Base-by-base conservation (phyloP, 2,888 invertebrate genomes). In the Trissolcus brochymenae region DNA sequence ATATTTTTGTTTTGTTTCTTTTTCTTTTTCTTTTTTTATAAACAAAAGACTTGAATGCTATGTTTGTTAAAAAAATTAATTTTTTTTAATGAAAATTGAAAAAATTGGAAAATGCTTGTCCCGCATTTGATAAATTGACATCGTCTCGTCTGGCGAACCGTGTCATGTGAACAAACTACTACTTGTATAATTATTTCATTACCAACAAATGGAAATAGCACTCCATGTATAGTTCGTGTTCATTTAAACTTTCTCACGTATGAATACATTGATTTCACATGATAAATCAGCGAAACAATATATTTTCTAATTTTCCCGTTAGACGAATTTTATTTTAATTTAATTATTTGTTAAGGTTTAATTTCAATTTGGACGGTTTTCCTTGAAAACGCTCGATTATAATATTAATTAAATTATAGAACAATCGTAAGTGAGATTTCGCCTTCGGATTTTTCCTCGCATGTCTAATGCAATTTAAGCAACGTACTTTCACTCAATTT, bases 401-500 rank as follows among this genome's bases (percentile, higher is more conserved):
- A 35, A 35, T 35, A 35, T 9, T 35, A 35, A 35, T 35, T 35
- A 35, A 35, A 35, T 1, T 35, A 2, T 2, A 35, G 35, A 35
- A 35, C 35, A 35, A 35, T 35, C 11, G 35, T 35, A 35, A 35
- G 35, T 35, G 35, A 35, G 35, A 35, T 71, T 78, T 75, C 60
- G 75, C 67, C 70, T 62, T 35, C 35, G 11, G 35, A 35, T 35
- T 54, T 51, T 19, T 51, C 17, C 51, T 17, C 16, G 51, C 51
- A 51, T 61, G 16, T 46, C 4, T 46, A 46, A n/a, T 46, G 57
- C 78, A 68, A 73, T 70, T 76, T 71, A 65, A 64, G 73, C 67
- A 54, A 74, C 61, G 65, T 54, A 72, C 56, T 62, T 64, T 60
- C 72, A 73, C 76, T 71, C 74, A 76, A 79, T 68, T 53, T 49